Evolutionary conservation across 1,140 invertebrate species (phyloP).

Genomic region (Popillia japonica): DNA sequence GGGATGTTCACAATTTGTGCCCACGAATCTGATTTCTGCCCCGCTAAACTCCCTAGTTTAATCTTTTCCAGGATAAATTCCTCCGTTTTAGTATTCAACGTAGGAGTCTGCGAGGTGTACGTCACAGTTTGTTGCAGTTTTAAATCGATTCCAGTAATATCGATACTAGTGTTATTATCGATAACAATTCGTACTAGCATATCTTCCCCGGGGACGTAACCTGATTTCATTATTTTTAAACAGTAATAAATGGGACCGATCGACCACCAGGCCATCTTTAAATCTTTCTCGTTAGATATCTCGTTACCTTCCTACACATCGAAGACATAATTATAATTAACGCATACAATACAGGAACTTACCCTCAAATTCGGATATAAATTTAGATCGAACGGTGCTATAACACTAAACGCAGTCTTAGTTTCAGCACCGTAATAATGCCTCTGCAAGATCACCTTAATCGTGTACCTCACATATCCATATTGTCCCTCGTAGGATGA

Average conservation of each 20-base stretch:
- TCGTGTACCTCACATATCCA: slow-evolving; percentile 82
- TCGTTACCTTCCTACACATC: slow-evolving; percentile 69
- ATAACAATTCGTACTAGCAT: slow-evolving; percentile 73
- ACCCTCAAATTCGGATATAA: slow-evolving; percentile 68
- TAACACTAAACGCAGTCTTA: slow-evolving; percentile 85
- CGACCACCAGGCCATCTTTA: slow-evolving; percentile 75
- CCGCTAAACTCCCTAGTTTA: slow-evolving; percentile 66
- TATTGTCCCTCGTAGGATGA: slow-evolving; percentile 87
- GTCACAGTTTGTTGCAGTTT: slow-evolving; percentile 65
- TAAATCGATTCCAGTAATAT: slow-evolving; percentile 68
- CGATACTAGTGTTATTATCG: slow-evolving; percentile 73
- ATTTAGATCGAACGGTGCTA: slow-evolving; percentile 86
- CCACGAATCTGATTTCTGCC: slow-evolving; percentile 65
- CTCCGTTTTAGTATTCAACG: slow-evolving; percentile 62
- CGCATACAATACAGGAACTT: too few species aligned
- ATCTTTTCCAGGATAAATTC: slow-evolving; percentile 64
- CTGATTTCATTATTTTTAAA: slow-evolving; percentile 68
- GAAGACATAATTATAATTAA: too few species aligned
- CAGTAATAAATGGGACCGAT: slow-evolving; percentile 71
- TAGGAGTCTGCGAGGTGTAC: slow-evolving; percentile 66
- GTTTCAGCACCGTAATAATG: slow-evolving; percentile 89
- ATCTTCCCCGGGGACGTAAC: slow-evolving; percentile 74
- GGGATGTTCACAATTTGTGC: slow-evolving; percentile 69
- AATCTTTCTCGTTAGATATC: slow-evolving; percentile 72
- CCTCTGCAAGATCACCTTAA: slow-evolving; percentile 82